phyloP scores from a whole-genome alignment of 2,113 vertebrate species.

The Amblyornis subalaris region DNA sequence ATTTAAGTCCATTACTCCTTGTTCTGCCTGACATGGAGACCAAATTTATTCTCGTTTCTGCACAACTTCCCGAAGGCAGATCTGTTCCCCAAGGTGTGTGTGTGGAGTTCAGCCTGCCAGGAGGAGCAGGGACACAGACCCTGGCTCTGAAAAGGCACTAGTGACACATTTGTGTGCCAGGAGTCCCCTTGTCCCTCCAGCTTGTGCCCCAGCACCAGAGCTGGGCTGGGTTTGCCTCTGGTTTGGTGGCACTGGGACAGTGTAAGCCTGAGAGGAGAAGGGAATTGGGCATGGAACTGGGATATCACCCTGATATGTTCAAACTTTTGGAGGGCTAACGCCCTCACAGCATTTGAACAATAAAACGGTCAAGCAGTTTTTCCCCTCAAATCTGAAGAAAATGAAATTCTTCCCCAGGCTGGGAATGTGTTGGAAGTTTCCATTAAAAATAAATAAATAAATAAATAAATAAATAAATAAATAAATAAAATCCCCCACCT shows the following conservation, averaged over 20 bases:
- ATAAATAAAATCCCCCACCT: not conserved
- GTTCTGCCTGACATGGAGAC: not conserved
- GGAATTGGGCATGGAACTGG: not conserved
- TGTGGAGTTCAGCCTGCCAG: not conserved
- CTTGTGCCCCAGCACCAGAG: fast-evolving
- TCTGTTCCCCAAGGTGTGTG: fast-evolving
- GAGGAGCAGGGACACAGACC: not conserved
- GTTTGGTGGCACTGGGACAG: not conserved
- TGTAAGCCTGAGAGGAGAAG: not conserved
- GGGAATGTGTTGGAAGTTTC: not conserved
- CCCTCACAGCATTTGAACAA: not conserved
- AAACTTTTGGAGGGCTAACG: not conserved
- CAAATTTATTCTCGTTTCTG: not conserved
- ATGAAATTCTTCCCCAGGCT: not conserved
- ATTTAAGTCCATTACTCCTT: constrained; percentile 14
- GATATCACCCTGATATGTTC: not conserved
- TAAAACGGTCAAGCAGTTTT: not conserved
- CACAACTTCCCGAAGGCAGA: not conserved
- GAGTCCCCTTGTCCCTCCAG: not conserved
- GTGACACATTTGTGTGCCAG: too few species aligned
- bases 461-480: not conserved
- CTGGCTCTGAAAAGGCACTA: fast-evolving
- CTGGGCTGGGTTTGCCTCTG: not conserved
- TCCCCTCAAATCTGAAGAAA: not conserved
- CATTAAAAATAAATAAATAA: not conserved